A percentile compares a stretch with the other conserved stretches of the same genome.
phyloP scores from a whole-genome alignment of 2,888 invertebrate species.

The Rhingia campestris region DNA sequence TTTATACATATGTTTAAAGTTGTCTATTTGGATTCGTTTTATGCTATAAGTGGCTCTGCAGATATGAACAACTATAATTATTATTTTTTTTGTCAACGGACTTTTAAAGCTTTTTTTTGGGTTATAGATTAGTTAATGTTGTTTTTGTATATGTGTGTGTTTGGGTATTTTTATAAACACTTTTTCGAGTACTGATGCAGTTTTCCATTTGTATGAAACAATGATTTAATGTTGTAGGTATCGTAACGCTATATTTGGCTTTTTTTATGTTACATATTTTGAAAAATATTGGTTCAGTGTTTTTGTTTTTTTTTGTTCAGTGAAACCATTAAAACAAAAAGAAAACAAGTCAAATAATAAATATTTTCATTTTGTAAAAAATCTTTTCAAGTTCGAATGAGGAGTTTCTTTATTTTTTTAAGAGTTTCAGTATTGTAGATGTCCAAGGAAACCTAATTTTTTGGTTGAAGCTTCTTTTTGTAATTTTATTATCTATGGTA shows the following conservation, averaged over 20 bases:
- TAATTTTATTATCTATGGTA: conserved; percentile 41
- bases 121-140: conserved; percentile 41
- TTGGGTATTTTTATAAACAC: conserved; percentile 31
- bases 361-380: conserved; percentile 6
- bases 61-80: conserved; percentile 70
- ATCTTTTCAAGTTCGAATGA: conserved; percentile 11
- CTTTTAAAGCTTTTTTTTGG: conserved; percentile 68
- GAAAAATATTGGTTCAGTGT: conserved; percentile 62
- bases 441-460: conserved; percentile 67
- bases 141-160: conserved; percentile 27
- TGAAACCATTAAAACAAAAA: conserved; percentile 64
- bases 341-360: not conserved
- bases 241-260: conserved; percentile 70
- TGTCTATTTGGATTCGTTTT: conserved; percentile 26
- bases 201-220: conserved; percentile 73
- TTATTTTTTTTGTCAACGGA: conserved; percentile 63
- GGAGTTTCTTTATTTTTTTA: conserved; percentile 1
- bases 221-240: conserved; percentile 53
- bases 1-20: conserved; percentile 23
- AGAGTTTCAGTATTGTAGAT: conserved; percentile 29
- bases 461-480: conserved; percentile 44
- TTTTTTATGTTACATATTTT: conserved; percentile 47
- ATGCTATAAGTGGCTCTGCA: conserved; percentile 49
- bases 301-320: conserved; percentile 44
- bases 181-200: conserved; percentile 70